These are phyloP conservation scores for Cybosia mesomella DNA, from an alignment of 2,888 invertebrate genomes.

Conservation along the genomic window DNA sequence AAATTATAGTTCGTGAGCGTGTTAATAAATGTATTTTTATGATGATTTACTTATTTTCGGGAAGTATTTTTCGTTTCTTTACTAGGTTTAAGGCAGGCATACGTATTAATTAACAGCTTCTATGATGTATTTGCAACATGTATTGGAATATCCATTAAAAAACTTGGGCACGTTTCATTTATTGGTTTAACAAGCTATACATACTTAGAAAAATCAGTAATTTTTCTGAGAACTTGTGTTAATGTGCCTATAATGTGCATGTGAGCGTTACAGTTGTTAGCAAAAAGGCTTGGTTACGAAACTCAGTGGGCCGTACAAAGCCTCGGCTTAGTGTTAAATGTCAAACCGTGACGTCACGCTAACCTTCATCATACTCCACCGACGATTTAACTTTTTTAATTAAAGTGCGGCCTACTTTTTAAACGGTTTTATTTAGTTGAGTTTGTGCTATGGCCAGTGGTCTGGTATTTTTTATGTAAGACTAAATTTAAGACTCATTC, in stretches of 20 bases:
- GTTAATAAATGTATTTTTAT: too few species aligned
- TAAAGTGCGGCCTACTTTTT: background rate
- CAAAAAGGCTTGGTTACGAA: constrained; percentile 21
- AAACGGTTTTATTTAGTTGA: too few species aligned
- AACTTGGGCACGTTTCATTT: constrained; percentile 27
- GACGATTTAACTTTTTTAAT: background rate
- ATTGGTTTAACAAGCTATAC: constrained; percentile 34
- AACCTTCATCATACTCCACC: background rate
- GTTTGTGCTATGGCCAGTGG: too few species aligned
- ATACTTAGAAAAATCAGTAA: constrained; percentile 45
- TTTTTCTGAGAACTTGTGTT: constrained; percentile 45
- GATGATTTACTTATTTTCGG: too few species aligned
- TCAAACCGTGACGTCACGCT: constrained; percentile 32
- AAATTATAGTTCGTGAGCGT: too few species aligned
- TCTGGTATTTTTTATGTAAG: too few species aligned
- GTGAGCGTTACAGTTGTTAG: constrained; percentile 34
- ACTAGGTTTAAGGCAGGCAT: too few species aligned
- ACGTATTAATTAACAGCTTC: background rate
- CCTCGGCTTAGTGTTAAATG: constrained; percentile 32
- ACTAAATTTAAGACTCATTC: too few species aligned
- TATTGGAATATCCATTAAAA: constrained; percentile 16
- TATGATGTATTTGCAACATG: background rate
- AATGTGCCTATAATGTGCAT: constrained; percentile 25
- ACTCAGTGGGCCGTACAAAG: constrained; percentile 13
- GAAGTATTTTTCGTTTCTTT: too few species aligned